Conservation (phyloP, 1,140 invertebrate genomes). For the Neuroterus valhalla region DNA sequence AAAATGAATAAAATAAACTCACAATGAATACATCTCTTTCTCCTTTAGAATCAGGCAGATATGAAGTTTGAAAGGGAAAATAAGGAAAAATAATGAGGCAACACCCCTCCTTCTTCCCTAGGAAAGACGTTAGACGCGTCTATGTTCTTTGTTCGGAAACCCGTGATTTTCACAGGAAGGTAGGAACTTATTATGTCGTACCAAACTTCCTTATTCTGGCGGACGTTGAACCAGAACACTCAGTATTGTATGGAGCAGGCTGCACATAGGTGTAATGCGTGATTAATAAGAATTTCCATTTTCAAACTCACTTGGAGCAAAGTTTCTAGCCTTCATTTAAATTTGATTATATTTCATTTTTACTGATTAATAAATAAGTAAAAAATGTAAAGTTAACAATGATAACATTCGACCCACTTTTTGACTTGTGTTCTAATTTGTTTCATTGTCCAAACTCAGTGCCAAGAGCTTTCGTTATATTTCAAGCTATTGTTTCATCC, state of each 20-base stretch:
- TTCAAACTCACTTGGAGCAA: not conserved
- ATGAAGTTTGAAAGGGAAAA: not conserved
- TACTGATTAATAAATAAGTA: not conserved
- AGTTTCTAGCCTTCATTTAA: not conserved
- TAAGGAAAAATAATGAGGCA: not conserved
- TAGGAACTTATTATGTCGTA: conserved; percentile 6
- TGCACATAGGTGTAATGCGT: conserved; percentile 21
- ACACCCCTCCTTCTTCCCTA: not conserved
- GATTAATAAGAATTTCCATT: conserved; percentile 26
- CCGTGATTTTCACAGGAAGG: conserved; percentile 9
- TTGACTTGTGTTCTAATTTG: too few relatives aligned
- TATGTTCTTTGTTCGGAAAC: conserved; percentile 14
- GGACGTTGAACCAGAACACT: conserved; percentile 21
- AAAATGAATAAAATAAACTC: too few relatives aligned
- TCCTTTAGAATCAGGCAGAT: too few relatives aligned
- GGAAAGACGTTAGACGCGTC: not conserved
- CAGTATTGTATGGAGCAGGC: not conserved
- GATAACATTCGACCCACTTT: too few relatives aligned
- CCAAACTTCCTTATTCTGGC: not conserved
- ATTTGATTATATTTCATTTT: not conserved
- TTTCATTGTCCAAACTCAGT: too few relatives aligned
- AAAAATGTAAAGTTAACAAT: not conserved
- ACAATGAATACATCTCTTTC: too few relatives aligned
- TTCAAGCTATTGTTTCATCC: too few relatives aligned
- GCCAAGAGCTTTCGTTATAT: too few relatives aligned